Conservation (phyloP, 2,797 vertebrate genomes). For the Danio kyathit region DNA sequence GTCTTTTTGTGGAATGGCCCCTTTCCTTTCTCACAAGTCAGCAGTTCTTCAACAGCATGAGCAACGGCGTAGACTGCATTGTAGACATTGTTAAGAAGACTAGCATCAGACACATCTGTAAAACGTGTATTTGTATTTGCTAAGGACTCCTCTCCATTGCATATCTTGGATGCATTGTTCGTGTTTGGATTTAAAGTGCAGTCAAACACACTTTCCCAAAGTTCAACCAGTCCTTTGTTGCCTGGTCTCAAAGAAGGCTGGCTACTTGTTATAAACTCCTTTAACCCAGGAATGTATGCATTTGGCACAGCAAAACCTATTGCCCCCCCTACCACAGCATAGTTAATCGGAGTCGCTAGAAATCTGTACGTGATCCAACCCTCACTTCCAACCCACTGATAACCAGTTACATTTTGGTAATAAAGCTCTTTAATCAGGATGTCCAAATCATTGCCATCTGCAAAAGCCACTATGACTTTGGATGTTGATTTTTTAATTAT, state of each 20-base stretch:
- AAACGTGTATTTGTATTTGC: slow-evolving; percentile 70
- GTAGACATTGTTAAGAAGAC: slow-evolving; percentile 81
- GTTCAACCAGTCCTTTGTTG: slow-evolving; percentile 77
- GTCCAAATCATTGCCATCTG: slow-evolving; percentile 79
- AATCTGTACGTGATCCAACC: slow-evolving; percentile 83
- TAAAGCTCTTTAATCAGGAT: slow-evolving; percentile 81
- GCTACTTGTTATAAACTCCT: slow-evolving; percentile 73
- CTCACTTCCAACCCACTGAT: slow-evolving; percentile 84
- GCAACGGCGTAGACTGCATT: slow-evolving; percentile 81
- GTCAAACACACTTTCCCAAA: slow-evolving; percentile 79
- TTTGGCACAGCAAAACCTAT: slow-evolving; percentile 80
- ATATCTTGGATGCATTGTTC: slow-evolving; percentile 56
- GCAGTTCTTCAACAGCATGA: slow-evolving; percentile 75
- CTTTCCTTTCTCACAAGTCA: slow-evolving; percentile 71
- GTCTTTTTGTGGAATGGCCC: slow-evolving; percentile 76
- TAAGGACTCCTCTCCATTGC: slow-evolving; percentile 76
- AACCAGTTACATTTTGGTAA: slow-evolving; percentile 77
- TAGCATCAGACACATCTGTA: slow-evolving; percentile 81
- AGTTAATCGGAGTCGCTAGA: slow-evolving; percentile 73
- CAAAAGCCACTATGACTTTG: slow-evolving; percentile 83
- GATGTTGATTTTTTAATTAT: slow-evolving; percentile 80
- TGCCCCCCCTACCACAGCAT: slow-evolving; percentile 78
- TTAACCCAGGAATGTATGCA: slow-evolving; percentile 76
- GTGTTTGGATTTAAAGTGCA: slow-evolving; percentile 67
- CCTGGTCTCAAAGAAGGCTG: slow-evolving; percentile 72